These are phyloP conservation scores for Pangasius larnaudii DNA, from an alignment of 2,797 vertebrate species.

Conservation along the genomic window DNA sequence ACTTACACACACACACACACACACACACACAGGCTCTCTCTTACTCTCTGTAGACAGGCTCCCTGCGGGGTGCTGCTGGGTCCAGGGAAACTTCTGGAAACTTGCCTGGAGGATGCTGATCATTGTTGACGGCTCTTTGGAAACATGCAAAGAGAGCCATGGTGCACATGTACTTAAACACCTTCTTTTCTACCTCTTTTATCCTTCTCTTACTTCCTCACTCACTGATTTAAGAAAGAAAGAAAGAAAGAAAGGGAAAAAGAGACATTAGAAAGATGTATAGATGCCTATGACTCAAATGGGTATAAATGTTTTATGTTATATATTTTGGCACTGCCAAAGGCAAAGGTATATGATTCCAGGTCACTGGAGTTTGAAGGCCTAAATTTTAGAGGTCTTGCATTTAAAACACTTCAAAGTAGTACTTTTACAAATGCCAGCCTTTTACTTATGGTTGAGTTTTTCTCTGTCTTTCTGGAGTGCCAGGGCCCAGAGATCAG, in stretches of 20 bases:
- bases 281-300: background rate
- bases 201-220: conserved; percentile 4
- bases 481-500: conserved; percentile 28
- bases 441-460: conserved; percentile 32
- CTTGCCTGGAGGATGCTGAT: conserved; percentile 45
- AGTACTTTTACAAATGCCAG: conserved; percentile 44
- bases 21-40: conserved; percentile 14
- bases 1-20: background rate
- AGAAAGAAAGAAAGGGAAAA: background rate
- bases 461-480: conserved; percentile 22
- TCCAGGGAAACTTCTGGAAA: conserved; percentile 49
- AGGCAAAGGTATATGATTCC: conserved; percentile 35
- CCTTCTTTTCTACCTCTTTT: conserved; percentile 28
- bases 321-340: conserved; percentile 40
- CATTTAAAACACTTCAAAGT: conserved; percentile 49
- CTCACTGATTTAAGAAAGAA: conserved; percentile 8
- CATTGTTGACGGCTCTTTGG: conserved; percentile 47
- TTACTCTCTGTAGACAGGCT: conserved; percentile 37
- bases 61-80: conserved; percentile 42
- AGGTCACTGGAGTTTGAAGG: conserved; percentile 44
- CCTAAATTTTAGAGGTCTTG: conserved; percentile 33
- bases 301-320: conserved; percentile 39
- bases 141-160: conserved; percentile 42
- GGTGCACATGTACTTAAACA: conserved; percentile 34
- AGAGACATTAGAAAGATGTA: conserved; percentile 18